Percentiles rank a stretch among this genome's conserved stretches.
Conservation (phyloP, 2,888 invertebrate species). For the Calephelis perditalis region DNA sequence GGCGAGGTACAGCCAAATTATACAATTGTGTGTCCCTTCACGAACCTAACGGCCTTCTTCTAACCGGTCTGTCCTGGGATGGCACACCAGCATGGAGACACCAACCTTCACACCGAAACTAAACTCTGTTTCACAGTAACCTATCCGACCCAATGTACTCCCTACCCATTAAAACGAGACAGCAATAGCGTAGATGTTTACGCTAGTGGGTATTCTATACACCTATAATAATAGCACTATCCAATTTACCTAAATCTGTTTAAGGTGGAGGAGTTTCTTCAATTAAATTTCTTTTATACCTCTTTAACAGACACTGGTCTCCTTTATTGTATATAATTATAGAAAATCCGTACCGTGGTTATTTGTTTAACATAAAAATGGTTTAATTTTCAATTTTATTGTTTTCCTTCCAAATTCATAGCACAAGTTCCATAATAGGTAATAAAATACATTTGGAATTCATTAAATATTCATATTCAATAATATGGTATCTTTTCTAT, state of each 20-base stretch:
- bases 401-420: neutral
- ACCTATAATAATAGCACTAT: constrained; percentile 35
- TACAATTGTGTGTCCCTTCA: constrained; percentile 67
- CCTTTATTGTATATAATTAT: constrained; percentile 46
- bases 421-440: neutral
- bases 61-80: constrained; percentile 72
- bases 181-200: constrained; percentile 19
- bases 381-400: constrained; percentile 19
- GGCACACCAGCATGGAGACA: constrained; percentile 71
- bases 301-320: constrained; percentile 54
- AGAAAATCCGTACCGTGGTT: constrained; percentile 18
- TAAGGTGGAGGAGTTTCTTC: constrained; percentile 71
- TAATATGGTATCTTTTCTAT: no score
- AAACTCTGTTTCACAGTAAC: constrained; percentile 56
- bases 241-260: constrained; percentile 43
- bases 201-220: constrained; percentile 25
- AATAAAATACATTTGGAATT: neutral
- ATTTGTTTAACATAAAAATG: constrained; percentile 27
- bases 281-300: constrained; percentile 50
- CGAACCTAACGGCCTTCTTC: constrained; percentile 75
- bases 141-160: constrained; percentile 45
- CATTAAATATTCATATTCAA: neutral
- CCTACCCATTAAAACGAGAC: constrained; percentile 32
- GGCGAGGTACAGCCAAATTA: constrained; percentile 87
- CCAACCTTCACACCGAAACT: constrained; percentile 56